Conservation (phyloP, 2,888 invertebrate genomes). For the Callyntrura sp. region DNA sequence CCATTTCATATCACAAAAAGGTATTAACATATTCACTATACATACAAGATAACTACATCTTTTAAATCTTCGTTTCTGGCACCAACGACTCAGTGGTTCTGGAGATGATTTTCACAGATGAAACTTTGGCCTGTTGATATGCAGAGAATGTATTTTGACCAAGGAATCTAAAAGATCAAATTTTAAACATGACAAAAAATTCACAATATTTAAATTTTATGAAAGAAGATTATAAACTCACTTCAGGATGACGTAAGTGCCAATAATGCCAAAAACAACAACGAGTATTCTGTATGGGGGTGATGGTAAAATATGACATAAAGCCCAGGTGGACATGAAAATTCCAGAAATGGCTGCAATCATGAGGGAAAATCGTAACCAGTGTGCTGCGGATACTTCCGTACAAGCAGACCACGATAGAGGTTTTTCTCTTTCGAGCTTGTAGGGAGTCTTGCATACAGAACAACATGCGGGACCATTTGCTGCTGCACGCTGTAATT, state of each 20-base stretch:
- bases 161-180: conserved; percentile 89
- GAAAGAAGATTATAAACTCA: conserved; percentile 85
- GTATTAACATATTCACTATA: conserved; percentile 48
- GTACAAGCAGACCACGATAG: conserved; percentile 83
- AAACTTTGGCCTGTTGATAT: conserved; percentile 96
- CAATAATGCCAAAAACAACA: conserved; percentile 92
- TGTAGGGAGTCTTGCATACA: conserved; percentile 94
- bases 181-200: neutral
- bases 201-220: neutral
- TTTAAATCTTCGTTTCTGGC: conserved; percentile 83
- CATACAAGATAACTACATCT: conserved; percentile 53
- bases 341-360: conserved; percentile 91
- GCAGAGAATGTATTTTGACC: conserved; percentile 95
- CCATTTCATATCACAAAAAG: conserved; percentile 72
- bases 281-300: conserved; percentile 88
- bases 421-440: conserved; percentile 90
- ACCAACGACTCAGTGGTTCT: conserved; percentile 83
- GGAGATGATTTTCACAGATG: conserved; percentile 91
- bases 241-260: conserved; percentile 94
- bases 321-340: conserved; percentile 84
- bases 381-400: conserved; percentile 87
- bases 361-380: conserved; percentile 93
- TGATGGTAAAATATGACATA: conserved; percentile 84
- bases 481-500: conserved; percentile 88
- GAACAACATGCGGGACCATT: conserved; percentile 91